Evolutionary conservation across 2,888 invertebrate genomes (phyloP).

Genomic region (Tipula helvola): DNA sequence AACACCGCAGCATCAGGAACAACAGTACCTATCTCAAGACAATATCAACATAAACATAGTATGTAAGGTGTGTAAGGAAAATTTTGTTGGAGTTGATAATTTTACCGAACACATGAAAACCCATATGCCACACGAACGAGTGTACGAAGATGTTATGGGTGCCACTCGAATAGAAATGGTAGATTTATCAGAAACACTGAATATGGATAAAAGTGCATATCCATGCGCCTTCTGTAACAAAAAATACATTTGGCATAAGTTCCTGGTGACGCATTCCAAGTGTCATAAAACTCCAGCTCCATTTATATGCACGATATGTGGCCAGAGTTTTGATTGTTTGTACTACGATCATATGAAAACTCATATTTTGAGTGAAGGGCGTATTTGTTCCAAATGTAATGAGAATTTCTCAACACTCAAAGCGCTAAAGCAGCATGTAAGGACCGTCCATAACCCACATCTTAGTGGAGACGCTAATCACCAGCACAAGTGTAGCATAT

Average conservation of each 20-base stretch:
- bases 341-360: constrained; percentile 6
- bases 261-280: background rate
- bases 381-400: background rate
- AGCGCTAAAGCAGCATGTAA: background rate
- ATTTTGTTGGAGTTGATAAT: background rate
- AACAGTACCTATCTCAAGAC: background rate
- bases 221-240: constrained; percentile 6
- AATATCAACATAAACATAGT: background rate
- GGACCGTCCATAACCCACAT: background rate
- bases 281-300: background rate
- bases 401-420: background rate
- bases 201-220: background rate
- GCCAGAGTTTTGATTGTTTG: background rate
- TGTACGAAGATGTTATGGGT: background rate
- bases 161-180: background rate
- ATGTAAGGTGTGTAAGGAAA: background rate
- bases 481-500: background rate
- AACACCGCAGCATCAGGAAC: background rate
- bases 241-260: constrained; percentile 4
- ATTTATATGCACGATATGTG: background rate
- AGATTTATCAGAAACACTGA: background rate
- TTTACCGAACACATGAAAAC: constrained; percentile 6
- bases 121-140: background rate
- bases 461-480: background rate
- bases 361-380: background rate